Conservation (phyloP, 1,140 invertebrate genomes). For the Chelonus insularis region DNA sequence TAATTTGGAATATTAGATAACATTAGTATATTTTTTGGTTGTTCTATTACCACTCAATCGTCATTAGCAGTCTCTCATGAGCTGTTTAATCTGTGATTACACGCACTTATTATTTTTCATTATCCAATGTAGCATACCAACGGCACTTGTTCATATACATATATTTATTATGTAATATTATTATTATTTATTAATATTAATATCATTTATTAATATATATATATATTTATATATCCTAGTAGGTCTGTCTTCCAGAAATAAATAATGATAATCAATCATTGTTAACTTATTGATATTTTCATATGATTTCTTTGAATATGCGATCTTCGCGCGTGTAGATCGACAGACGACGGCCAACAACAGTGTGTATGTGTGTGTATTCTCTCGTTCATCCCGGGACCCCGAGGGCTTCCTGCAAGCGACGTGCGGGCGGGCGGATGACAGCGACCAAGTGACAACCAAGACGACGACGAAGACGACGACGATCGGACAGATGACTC, state of each 20-base stretch:
- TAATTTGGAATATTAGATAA: too few relatives aligned
- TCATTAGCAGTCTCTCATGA: too few relatives aligned
- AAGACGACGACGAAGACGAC: slow-evolving; percentile 30
- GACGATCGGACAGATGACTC: slow-evolving; percentile 26
- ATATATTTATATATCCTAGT: neutral
- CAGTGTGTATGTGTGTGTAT: slow-evolving; percentile 42
- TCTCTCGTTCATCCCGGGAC: slow-evolving; percentile 36
- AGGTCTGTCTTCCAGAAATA: too few relatives aligned
- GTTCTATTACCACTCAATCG: too few relatives aligned
- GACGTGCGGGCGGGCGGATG: slow-evolving; percentile 37
- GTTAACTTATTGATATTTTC: neutral
- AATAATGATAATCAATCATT: neutral
- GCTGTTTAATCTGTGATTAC: neutral
- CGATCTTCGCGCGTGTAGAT: slow-evolving; percentile 53
- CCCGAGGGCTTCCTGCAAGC: slow-evolving; percentile 58
- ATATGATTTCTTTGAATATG: neutral
- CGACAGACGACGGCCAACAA: slow-evolving; percentile 34
- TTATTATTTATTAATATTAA: neutral
- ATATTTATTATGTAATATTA: slow-evolving; percentile 1
- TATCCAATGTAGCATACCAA: slow-evolving; percentile 4
- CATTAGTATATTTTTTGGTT: too few relatives aligned
- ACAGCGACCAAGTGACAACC: slow-evolving; percentile 27
- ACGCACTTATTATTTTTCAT: neutral
- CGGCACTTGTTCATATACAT: slow-evolving; percentile 10
- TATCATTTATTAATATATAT: neutral